Percentiles rank a stretch among this genome's conserved stretches.
These are phyloP conservation scores for Lepisosteus oculatus DNA, from an alignment of 2,113 vertebrate genomes.

Conservation along the genomic window DNA sequence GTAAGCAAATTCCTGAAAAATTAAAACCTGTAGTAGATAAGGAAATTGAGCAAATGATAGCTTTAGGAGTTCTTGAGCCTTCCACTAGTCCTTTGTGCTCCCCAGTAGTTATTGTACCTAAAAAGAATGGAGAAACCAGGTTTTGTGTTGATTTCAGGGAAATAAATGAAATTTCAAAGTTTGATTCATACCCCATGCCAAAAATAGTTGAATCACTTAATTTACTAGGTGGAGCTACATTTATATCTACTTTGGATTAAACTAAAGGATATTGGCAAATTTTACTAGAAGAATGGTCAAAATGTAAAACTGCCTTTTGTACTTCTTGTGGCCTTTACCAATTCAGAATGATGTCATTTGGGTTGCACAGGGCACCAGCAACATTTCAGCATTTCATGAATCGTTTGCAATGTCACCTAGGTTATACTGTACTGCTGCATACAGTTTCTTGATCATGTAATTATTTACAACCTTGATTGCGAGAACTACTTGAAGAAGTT, in stretches of 20 bases:
- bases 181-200: conserved; percentile 14
- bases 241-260: conserved; percentile 1
- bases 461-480: no score
- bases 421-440: neutral
- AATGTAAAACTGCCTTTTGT: neutral
- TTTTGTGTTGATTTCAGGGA: conserved; percentile 19
- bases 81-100: neutral
- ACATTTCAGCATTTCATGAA: conserved; percentile 12
- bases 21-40: no score
- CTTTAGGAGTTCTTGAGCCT: neutral
- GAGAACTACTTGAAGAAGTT: no score
- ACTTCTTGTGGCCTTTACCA: neutral
- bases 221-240: neutral
- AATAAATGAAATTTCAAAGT: conserved; percentile 2
- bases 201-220: neutral
- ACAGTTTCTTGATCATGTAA: no score
- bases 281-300: neutral
- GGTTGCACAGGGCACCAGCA: neutral
- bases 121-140: neutral
- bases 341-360: conserved; percentile 9
- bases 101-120: neutral
- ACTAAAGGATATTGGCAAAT: conserved; percentile 18
- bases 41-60: neutral
- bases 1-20: no score
- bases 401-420: neutral